A percentile compares a stretch with the other conserved stretches of the same genome.
Evolutionary conservation across 2,113 vertebrate genomes (phyloP).

Genomic region (Arizona elegans): DNA sequence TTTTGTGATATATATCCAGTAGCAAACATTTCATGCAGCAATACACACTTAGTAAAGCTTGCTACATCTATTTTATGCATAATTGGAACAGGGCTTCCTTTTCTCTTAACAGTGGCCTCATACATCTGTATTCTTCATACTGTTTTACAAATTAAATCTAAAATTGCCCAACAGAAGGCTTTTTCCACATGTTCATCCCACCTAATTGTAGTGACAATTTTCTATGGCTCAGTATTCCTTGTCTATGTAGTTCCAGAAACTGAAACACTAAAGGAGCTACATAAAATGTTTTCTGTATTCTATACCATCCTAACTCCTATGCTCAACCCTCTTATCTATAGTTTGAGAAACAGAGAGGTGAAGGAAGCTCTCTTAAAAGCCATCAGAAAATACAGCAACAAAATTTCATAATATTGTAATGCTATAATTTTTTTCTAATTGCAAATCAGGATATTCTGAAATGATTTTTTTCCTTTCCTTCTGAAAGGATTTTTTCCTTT

Average conservation of each 20-base stretch:
- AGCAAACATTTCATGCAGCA: constrained; percentile 33
- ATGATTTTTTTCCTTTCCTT: background rate
- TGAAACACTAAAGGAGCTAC: background rate
- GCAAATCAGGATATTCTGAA: background rate
- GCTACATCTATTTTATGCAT: background rate
- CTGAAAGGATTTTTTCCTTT: background rate
- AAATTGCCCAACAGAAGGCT: background rate
- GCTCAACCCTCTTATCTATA: constrained; percentile 56
- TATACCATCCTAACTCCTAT: constrained; percentile 54
- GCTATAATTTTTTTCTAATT: background rate
- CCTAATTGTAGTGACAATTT: constrained; percentile 40
- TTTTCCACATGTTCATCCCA: constrained; percentile 46
- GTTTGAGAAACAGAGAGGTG: constrained; percentile 44
- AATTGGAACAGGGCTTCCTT: constrained; percentile 15
- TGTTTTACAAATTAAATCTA: constrained; percentile 31
- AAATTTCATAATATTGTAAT: background rate
- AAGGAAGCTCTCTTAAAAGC: constrained; percentile 24
- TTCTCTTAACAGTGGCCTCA: constrained; percentile 25
- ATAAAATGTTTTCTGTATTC: constrained; percentile 48
- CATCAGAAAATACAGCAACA: background rate
- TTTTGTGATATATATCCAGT: constrained; percentile 25
- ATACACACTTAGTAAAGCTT: constrained; percentile 1
- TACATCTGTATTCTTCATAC: constrained; percentile 24
- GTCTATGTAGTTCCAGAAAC: constrained; percentile 34
- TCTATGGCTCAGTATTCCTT: constrained; percentile 26